Base-by-base conservation (phyloP, 2,797 vertebrate species). In the Coccyzus lansbergi region DNA sequence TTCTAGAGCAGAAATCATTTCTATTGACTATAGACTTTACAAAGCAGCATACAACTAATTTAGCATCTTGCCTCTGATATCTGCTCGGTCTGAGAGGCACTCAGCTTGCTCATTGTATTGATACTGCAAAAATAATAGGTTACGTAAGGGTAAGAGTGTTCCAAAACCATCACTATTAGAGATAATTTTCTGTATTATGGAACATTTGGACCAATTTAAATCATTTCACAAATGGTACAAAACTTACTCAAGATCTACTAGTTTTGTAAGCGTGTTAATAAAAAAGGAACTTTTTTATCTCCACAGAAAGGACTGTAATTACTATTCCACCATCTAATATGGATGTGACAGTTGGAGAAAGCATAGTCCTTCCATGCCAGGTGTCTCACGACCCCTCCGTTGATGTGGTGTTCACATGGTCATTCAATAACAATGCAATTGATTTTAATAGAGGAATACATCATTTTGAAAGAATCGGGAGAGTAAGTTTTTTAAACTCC, bases 381-480 rank as follows among this genome's bases (percentile, higher is more conserved):
- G 98, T 98, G 76, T 98, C 98, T 78, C 98, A 98, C 3, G 98
- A 99, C 93, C 98, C 98, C 6, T 98, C 98, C 5, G 65, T 98
- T 76, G 97, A 96, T 12, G 97, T 98, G n/a, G 7, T 40, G 5
- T 99, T 99, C 95, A 98, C 98, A 5, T 99, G 99, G 99, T 98
- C 98, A 38, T 98, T 99, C 97, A 98, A 98, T 3, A 98, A 98
- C 55, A 97, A 98, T 67, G 72, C 96, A 38, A 98, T 99, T 18
- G 98, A 99, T 95, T 96, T 99, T 89, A 97, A 89, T 88, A 97
- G 97, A 94, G 98, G 98, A 93, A 80, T 85, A 9, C 96, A 98
- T 68, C 98, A 99, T 97, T 99, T 98, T 91, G 98, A 99, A 93
- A 98, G 98, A 97, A 98, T 98, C 53, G 98, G 99, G 95, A 98